phyloP scores from a whole-genome alignment of 2,797 vertebrate species.

The Lacerta viridis region DNA sequence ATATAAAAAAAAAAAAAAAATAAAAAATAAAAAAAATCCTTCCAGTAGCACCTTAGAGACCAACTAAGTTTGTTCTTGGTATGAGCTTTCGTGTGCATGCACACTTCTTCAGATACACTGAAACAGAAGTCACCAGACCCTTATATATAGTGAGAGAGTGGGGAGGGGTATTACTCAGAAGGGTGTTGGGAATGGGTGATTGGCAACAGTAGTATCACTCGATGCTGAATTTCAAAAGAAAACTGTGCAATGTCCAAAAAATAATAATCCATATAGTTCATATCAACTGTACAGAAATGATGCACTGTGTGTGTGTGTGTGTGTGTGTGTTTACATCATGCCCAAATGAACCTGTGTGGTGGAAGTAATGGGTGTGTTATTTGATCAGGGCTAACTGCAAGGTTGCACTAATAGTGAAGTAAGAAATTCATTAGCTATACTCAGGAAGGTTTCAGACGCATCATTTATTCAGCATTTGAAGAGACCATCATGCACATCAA shows the following conservation, averaged over 20 bases:
- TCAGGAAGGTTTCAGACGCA: conserved; percentile 14
- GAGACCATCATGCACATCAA: not conserved
- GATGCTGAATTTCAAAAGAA: not conserved
- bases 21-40: no score
- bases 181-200: no score
- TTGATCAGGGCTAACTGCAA: not conserved
- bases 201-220: no score
- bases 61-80: no score
- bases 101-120: no score
- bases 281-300: not conserved
- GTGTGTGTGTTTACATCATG: not conserved
- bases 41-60: no score
- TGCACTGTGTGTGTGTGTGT: no score
- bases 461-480: conserved; percentile 44
- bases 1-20: no score
- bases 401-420: conserved; percentile 54
- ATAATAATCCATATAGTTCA: not conserved
- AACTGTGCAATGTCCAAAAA: not conserved
- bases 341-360: not conserved
- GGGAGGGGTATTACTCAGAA: no score
- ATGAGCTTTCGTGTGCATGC: no score
- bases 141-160: no score
- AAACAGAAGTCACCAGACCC: no score
- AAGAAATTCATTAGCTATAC: conserved; percentile 57
- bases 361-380: not conserved